phyloP scores from a whole-genome alignment of 2,113 vertebrate species.

The Stigmatopora argus region DNA sequence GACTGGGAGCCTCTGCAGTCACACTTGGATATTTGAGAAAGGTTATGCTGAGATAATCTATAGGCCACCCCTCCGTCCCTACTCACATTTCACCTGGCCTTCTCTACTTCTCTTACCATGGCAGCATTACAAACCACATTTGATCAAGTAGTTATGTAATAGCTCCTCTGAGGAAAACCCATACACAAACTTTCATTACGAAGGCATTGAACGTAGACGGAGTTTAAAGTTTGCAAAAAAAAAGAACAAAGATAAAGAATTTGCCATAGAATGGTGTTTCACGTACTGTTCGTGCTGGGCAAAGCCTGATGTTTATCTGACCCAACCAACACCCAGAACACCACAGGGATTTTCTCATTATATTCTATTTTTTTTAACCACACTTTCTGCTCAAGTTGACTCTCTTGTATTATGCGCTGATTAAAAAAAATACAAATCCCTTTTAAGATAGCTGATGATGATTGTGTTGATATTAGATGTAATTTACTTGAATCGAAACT shows the following conservation, averaged over 20 bases:
- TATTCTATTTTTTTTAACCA: neutral
- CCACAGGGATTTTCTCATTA: neutral
- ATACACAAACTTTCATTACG: slow-evolving; percentile 3
- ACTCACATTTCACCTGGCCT: slow-evolving; percentile 59
- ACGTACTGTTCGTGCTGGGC: neutral
- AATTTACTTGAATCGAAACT: slow-evolving; percentile 19
- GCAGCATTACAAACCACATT: slow-evolving; percentile 51
- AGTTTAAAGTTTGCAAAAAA: neutral
- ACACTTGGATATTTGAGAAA: slow-evolving; percentile 47
- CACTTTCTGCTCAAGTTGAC: neutral
- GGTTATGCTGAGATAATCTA: slow-evolving; percentile 49
- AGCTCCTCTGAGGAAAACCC: slow-evolving; percentile 25
- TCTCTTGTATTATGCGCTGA: neutral
- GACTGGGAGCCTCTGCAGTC: slow-evolving; percentile 1
- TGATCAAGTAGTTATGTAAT: slow-evolving; percentile 54
- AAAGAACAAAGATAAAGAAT: neutral
- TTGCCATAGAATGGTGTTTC: neutral
- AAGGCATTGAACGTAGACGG: neutral
- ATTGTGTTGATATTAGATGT: slow-evolving; percentile 3
- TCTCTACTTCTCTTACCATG: slow-evolving; percentile 53
- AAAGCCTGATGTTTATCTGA: slow-evolving; percentile 9
- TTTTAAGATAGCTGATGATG: neutral
- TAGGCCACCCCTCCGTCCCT: slow-evolving; percentile 30
- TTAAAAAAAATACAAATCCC: neutral
- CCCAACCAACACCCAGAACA: neutral